phyloP scores from a whole-genome alignment of 2,888 invertebrate genomes.

The Synergus japonicus region DNA sequence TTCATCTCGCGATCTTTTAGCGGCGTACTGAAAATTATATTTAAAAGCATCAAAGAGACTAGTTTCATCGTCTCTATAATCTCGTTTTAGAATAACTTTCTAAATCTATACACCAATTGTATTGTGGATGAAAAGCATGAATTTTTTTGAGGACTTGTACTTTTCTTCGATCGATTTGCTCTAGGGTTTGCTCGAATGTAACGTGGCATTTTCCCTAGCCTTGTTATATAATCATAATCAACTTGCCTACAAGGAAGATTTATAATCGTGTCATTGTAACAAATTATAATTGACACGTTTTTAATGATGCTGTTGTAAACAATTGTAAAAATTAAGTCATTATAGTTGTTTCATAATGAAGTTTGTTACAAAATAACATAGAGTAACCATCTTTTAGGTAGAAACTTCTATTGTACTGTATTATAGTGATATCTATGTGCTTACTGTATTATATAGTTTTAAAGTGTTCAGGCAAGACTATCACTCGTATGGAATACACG shows the following conservation, averaged over 20 bases:
- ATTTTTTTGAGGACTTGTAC: constrained; percentile 2
- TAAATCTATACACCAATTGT: constrained; percentile 39
- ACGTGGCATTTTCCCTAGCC: constrained; percentile 17
- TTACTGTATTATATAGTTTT: constrained; percentile 74
- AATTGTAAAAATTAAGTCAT: constrained; percentile 68
- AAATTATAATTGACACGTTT: constrained; percentile 46
- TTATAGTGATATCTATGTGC: constrained; percentile 73
- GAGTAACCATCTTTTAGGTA: constrained; percentile 70
- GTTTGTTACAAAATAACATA: constrained; percentile 71
- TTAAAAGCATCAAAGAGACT: constrained; percentile 6
- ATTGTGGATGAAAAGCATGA: constrained; percentile 17
- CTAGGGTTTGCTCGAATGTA: constrained; percentile 21
- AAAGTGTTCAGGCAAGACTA: constrained; percentile 66
- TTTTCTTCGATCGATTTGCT: not conserved
- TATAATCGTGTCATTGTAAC: constrained; percentile 34
- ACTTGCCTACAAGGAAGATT: constrained; percentile 21
- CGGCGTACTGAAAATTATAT: constrained; percentile 23
- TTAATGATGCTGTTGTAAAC: constrained; percentile 69
- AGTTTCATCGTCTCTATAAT: constrained; percentile 3
- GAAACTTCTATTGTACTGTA: constrained; percentile 71
- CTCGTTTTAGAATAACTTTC: constrained; percentile 24
- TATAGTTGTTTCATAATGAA: constrained; percentile 68
- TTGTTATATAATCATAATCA: constrained; percentile 29
- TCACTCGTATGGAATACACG: constrained; percentile 63
- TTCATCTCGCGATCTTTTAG: constrained; percentile 43